A percentile compares a stretch with the other conserved stretches of the same genome.
Conservation (phyloP, 2,888 invertebrate genomes). For the Seira ritae region DNA sequence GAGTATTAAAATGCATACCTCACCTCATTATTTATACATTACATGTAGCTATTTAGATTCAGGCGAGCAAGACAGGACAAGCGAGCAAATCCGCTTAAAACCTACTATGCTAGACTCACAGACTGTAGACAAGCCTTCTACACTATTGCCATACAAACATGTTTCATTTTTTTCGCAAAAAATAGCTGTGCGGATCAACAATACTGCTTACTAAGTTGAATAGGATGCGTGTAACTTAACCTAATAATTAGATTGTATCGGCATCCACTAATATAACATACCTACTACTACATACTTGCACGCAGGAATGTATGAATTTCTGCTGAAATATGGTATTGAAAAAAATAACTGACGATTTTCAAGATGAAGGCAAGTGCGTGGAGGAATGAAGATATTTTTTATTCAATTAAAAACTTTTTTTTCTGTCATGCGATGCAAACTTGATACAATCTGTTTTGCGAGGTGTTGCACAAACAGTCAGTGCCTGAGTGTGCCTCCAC, state of each 20-base stretch:
- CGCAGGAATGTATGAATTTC: background rate
- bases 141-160: background rate
- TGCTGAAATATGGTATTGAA: background rate
- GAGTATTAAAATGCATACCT: background rate
- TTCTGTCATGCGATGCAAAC: slow-evolving; percentile 10
- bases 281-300: background rate
- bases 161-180: background rate
- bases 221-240: background rate
- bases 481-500: too few species aligned
- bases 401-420: background rate
- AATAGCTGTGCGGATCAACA: background rate
- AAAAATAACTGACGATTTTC: background rate
- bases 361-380: background rate
- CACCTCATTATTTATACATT: background rate
- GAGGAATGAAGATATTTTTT: background rate
- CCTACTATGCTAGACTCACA: too few species aligned
- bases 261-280: background rate
- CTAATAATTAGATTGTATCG: slow-evolving; percentile 7
- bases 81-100: background rate
- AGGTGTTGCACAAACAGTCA: slow-evolving; percentile 8
- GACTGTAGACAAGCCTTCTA: too few species aligned
- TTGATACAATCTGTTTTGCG: slow-evolving; percentile 10
- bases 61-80: background rate
- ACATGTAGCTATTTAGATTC: background rate
- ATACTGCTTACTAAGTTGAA: too few species aligned